These are phyloP conservation scores for Drosophila gunungcola DNA, from an alignment of 1,140 invertebrate species.

Conservation along the genomic window DNA sequence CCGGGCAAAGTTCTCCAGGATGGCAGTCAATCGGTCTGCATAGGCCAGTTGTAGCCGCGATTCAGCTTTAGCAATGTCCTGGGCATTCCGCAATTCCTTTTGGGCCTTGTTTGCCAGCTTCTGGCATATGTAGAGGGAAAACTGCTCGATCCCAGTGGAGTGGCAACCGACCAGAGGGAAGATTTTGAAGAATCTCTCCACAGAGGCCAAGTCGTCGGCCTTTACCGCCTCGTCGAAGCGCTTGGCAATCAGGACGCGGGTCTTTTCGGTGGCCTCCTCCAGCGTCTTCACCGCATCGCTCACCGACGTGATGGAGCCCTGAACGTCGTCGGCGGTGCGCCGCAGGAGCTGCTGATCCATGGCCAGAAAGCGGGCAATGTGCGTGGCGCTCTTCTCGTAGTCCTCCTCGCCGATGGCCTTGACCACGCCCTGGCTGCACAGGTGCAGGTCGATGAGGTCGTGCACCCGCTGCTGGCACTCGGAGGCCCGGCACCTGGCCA, in stretches of 20 bases:
- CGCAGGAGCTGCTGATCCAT: slow-evolving; percentile 96
- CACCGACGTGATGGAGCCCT: slow-evolving; percentile 85
- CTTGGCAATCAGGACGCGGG: slow-evolving; percentile 89
- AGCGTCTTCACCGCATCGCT: slow-evolving; percentile 90
- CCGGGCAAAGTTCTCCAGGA: slow-evolving; percentile 96
- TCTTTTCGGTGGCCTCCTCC: slow-evolving; percentile 91
- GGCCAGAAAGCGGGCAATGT: slow-evolving; percentile 97
- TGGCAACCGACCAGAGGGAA: slow-evolving; percentile 98
- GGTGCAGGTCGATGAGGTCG: slow-evolving; percentile 97
- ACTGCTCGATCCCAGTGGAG: slow-evolving; percentile 95
- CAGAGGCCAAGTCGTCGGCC: slow-evolving; percentile 94
- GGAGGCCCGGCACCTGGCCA: slow-evolving; percentile 96
- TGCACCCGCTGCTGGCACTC: slow-evolving; percentile 98
- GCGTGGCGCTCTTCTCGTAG: slow-evolving; percentile 96
- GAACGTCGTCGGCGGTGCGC: slow-evolving; percentile 91
- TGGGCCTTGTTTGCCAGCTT: slow-evolving; percentile 91
- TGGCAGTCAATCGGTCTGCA: slow-evolving; percentile 92
- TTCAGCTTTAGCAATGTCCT: slow-evolving; percentile 88
- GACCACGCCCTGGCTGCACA: slow-evolving; percentile 97
- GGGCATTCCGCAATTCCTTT: slow-evolving; percentile 89
- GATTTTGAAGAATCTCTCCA: slow-evolving; percentile 99
- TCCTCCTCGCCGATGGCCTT: slow-evolving; percentile 95
- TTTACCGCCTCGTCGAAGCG: slow-evolving; percentile 97
- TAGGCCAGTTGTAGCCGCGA: slow-evolving; percentile 91
- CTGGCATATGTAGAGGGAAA: slow-evolving; percentile 95